phyloP scores from a whole-genome alignment of 2,888 invertebrate genomes.

The Conistra vaccinii region DNA sequence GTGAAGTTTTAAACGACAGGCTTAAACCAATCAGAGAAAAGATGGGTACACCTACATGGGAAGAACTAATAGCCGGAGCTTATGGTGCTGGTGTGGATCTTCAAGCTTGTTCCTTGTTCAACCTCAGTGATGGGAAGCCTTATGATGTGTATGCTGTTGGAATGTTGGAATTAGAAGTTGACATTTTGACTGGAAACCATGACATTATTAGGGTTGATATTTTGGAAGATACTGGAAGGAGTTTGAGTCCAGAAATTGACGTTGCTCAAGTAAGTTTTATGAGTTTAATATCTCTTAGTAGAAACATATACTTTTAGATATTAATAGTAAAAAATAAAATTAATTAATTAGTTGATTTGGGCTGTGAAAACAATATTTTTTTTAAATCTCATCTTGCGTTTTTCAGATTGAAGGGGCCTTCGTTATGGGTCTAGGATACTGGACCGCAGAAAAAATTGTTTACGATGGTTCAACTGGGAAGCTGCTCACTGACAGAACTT shows the following conservation, averaged over 20 bases:
- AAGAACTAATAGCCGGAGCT: slow-evolving; percentile 89
- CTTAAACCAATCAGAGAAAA: slow-evolving; percentile 91
- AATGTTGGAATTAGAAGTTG: slow-evolving; percentile 94
- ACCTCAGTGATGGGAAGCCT: slow-evolving; percentile 82
- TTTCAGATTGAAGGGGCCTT: slow-evolving; percentile 93
- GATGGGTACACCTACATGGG: slow-evolving; percentile 90
- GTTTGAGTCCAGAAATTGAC: slow-evolving; percentile 93
- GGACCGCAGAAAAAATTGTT: slow-evolving; percentile 93
- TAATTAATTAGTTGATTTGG: neutral
- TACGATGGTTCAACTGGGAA: slow-evolving; percentile 92
- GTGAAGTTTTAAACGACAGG: slow-evolving; percentile 91
- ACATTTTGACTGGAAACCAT: slow-evolving; percentile 94
- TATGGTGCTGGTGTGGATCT: slow-evolving; percentile 89
- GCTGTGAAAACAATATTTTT: neutral
- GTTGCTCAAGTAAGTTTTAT: slow-evolving; percentile 91
- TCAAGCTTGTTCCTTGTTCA: slow-evolving; percentile 91
- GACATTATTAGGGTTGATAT: slow-evolving; percentile 93
- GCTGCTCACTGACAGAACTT: slow-evolving; percentile 94
- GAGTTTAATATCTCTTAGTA: neutral
- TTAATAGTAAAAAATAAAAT: too few species aligned
- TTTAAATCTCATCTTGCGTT: neutral
- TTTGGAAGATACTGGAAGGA: slow-evolving; percentile 93
- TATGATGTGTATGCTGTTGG: slow-evolving; percentile 93
- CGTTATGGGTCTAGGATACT: slow-evolving; percentile 94
- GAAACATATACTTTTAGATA: too few species aligned